Evolutionary conservation across 2,797 vertebrate genomes (phyloP).

Genomic region (Labroides dimidiatus): DNA sequence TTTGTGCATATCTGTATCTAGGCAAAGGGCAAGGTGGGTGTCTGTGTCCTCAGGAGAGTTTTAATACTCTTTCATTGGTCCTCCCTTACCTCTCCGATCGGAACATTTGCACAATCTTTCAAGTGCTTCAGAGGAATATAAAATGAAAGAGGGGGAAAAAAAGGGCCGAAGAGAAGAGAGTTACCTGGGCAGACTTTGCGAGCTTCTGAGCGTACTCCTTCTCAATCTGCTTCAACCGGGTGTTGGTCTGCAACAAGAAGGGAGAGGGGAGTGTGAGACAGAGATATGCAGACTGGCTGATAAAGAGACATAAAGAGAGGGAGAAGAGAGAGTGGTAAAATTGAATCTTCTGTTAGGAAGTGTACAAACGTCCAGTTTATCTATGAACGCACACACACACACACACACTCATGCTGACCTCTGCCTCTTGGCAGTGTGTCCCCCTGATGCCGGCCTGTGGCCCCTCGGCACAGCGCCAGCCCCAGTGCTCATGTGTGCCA

Average conservation of each 20-base stretch:
- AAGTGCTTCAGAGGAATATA: slow-evolving; percentile 39
- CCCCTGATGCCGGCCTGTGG: slow-evolving; percentile 75
- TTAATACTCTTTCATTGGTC: slow-evolving; percentile 20
- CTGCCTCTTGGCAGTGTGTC: slow-evolving; percentile 83
- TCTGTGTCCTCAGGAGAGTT: slow-evolving; percentile 13
- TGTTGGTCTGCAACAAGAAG: slow-evolving; percentile 88
- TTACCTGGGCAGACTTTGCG: slow-evolving; percentile 90
- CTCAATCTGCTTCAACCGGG: slow-evolving; percentile 91
- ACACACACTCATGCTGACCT: slow-evolving; percentile 81
- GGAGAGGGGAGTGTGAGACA: slow-evolving; percentile 64
- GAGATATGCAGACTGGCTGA: slow-evolving; percentile 67
- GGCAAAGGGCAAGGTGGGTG: slow-evolving; percentile 21
- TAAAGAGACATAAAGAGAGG: slow-evolving; percentile 54
- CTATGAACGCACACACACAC: slow-evolving; percentile 43
- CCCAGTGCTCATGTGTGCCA: slow-evolving; percentile 83
- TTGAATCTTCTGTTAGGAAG: slow-evolving; percentile 81
- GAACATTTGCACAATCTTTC: slow-evolving; percentile 43
- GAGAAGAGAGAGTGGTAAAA: slow-evolving; percentile 70
- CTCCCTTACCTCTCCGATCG: slow-evolving; percentile 35
- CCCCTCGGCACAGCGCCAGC: slow-evolving; percentile 84
- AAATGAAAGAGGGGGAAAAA: slow-evolving; percentile 40
- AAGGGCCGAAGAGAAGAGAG: slow-evolving; percentile 50
- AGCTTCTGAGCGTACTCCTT: slow-evolving; percentile 90
- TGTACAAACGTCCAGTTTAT: slow-evolving; percentile 61
- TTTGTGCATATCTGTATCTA: slow-evolving; percentile 7